Base-by-base conservation (phyloP, 1,140 invertebrate genomes). In the Druon quercuslanigerum region DNA sequence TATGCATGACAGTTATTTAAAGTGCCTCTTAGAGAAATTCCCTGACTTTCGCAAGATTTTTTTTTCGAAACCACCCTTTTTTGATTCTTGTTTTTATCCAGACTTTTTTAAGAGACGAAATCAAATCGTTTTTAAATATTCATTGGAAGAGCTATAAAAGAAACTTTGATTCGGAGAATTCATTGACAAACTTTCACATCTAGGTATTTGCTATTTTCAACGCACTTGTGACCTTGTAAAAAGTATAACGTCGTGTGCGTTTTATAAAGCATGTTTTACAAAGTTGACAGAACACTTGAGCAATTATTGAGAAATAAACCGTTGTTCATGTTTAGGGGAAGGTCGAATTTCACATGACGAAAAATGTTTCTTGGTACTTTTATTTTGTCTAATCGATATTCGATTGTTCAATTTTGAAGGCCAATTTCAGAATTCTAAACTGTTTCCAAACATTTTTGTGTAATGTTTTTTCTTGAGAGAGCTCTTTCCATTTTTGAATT, bases 141-240 rank as follows among this genome's bases (percentile, higher is more conserved):
- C 19, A 57, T 12, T 20, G 56, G n/a, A 57, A 20, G 17, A 12
- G 25, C 56, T 20, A 20, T 20, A 57, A 57, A 57, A 19, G 19
- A 19, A 19, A 57, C 19, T 57, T 54, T 54, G 5, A n/a, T 57
- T 57, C 56, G 56, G 56, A 19, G 57, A 66, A 66, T 66, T 40
- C 60, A 40, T 66, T 66, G 40, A 66, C 13, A 66, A 66, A 66
- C 25, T 66, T 66, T 66, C 25, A 66, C 60, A 66, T 66, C 8
- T n/a, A 46, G 25, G 8, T 14, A 40, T 40, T 66, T 66, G 25
- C 60, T 66, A 66, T 46, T 40, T 66, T 66, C 60, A 66, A n/a
- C 25, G 33, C 60, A 40, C 14, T 8, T 20, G 60, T 66, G 25
- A 66, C 60, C 60, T 66, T 66, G 60, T 66, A 14, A 40, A 66